Evolutionary conservation across 2,113 vertebrate genomes (phyloP), one percentile per base, ranked within the genome.

Genomic region (Hyperopisus bebe): DNA sequence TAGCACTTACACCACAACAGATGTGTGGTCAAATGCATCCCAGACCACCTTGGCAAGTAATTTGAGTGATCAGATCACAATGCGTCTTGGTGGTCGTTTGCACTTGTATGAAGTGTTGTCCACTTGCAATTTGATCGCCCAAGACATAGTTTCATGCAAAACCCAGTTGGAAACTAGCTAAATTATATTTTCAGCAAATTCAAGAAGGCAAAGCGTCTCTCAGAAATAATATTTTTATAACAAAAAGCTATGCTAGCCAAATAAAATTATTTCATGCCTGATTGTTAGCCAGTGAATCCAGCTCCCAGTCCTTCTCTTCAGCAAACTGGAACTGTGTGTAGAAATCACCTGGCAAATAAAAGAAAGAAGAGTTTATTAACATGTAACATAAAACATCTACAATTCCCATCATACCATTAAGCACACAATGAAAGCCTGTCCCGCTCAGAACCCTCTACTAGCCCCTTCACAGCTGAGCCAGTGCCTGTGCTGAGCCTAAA

Each of bases 251-350:
- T 19, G 11, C 21, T 17, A 47, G 11, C 2, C 27, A 66, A 88
- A 88, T 21, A 27, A 77, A 31, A 47, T 90, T 74, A 86, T 94
- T 90, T 92, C 39, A 47, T 95, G 99, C 98, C 97, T 97, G 97
- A 89, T 94, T 94, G 90, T 93, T 92, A 88, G 94, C 92, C 53
- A 95, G 88, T 35, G 90, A 94, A 90, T 98, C 97, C 93, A 93
- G 91, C 91, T 96, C 97, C 98, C 98, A 99, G 70, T 98, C 97
- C 42, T 97, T 99, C 91, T 99, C 98, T 0, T 99, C 98, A 77
- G 97, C 95, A 95, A 99, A 97, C 44, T 97, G 95, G 91, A 99
- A 99, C 89, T 99, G 98, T 80, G 97, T 93, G 91, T 97, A 98
- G 3, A 96, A 98, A 94, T 99, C 97, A n/a, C 98, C 98, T 99